Conservation (phyloP, 2,888 invertebrate genomes). For the Kryphioiulus occultus region DNA sequence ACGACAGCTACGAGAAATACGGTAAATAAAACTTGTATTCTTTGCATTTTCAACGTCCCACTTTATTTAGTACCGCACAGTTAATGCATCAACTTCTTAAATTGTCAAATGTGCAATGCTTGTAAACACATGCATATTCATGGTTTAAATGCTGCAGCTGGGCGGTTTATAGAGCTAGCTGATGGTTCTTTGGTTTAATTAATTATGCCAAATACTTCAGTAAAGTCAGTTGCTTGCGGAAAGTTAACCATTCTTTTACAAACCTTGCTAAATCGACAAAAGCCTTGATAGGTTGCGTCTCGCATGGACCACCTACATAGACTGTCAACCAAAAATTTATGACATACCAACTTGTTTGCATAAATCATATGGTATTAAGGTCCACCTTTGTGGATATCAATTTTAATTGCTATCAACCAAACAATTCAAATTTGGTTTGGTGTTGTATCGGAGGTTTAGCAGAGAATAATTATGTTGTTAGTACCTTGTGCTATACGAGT, state of each 20-base stretch:
- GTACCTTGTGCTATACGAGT: too few relatives aligned
- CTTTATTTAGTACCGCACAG: background rate
- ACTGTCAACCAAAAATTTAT: too few relatives aligned
- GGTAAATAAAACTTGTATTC: background rate
- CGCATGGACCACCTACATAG: too few relatives aligned
- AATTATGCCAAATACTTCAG: background rate
- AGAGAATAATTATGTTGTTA: too few relatives aligned
- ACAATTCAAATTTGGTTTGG: too few relatives aligned
- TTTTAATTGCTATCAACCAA: too few relatives aligned
- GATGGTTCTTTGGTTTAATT: too few relatives aligned
- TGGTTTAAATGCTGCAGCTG: background rate
- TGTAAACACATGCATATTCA: background rate
- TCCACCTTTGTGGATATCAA: too few relatives aligned
- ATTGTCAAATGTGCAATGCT: background rate
- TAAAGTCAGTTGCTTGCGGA: background rate
- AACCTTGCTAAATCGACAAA: background rate
- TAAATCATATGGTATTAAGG: too few relatives aligned
- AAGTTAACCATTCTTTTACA: background rate
- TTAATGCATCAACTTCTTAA: background rate
- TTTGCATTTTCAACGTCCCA: background rate
- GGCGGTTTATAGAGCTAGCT: background rate
- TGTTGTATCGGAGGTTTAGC: too few relatives aligned
- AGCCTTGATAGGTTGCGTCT: background rate
- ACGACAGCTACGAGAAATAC: slow-evolving; percentile 20
- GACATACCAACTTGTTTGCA: too few relatives aligned